Conservation (phyloP, 2,113 vertebrate genomes). For the Butastur rufipennis region DNA sequence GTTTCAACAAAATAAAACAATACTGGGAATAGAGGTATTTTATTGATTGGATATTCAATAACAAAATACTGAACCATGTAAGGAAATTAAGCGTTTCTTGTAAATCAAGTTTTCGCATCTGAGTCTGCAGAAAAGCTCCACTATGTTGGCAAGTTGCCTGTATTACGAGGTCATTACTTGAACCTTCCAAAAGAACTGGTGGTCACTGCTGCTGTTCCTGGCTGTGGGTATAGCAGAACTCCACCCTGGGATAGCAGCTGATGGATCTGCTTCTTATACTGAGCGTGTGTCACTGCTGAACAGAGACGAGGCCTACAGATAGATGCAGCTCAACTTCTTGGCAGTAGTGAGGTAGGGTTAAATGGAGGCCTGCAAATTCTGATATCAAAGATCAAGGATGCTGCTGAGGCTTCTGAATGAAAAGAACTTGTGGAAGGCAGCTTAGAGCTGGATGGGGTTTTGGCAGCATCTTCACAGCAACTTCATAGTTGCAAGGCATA, state of each 20-base stretch:
- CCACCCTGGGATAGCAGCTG: not conserved
- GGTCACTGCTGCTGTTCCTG: not conserved
- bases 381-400: not conserved
- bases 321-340: not conserved
- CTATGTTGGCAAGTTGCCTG: not conserved
- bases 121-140: not conserved
- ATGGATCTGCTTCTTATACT: rapidly evolving
- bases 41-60: not conserved
- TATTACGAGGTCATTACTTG: not conserved
- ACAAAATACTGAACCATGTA: not conserved
- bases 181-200: not conserved
- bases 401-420: not conserved
- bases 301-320: rapidly evolving
- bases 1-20: not conserved
- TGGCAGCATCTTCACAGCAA: not conserved
- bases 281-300: not conserved
- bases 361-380: rapidly evolving
- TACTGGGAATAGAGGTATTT: not conserved
- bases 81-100: not conserved
- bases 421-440: not conserved
- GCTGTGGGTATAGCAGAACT: not conserved
- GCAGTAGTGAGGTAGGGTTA: not conserved
- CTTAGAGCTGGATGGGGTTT: not conserved
- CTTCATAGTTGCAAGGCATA: not conserved
- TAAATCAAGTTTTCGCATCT: not conserved